Conservation (phyloP, 2,113 vertebrate species). For the Pelobates fuscus region DNA sequence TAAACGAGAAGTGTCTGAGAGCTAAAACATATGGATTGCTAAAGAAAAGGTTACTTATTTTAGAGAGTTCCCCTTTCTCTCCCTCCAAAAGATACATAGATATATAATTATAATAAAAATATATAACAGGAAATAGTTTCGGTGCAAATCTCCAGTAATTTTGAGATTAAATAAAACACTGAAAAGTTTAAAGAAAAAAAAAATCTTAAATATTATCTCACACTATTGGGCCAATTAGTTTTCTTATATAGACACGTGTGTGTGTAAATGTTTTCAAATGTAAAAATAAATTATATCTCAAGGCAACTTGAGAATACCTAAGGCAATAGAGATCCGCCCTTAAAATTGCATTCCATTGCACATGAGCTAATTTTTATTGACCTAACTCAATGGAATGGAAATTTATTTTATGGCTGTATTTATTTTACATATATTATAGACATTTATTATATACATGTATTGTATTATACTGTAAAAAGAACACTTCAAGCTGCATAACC, state of each 20-base stretch:
- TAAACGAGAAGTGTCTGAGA: slow-evolving; percentile 20
- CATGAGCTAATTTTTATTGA: too few species aligned
- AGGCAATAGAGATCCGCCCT: too few species aligned
- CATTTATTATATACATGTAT: too few species aligned
- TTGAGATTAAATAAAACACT: neutral
- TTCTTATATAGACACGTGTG: neutral
- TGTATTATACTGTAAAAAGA: too few species aligned
- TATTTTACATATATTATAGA: too few species aligned
- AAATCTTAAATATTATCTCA: slow-evolving; percentile 8
- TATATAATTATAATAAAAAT: too few species aligned
- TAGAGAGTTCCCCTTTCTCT: neutral
- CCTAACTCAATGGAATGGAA: too few species aligned
- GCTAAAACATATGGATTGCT: slow-evolving; percentile 17
- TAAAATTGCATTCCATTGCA: too few species aligned
- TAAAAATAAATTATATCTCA: neutral
- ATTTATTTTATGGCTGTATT: too few species aligned
- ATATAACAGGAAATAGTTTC: too few species aligned
- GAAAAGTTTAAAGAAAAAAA: neutral
- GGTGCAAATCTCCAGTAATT: neutral
- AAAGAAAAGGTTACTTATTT: slow-evolving; percentile 15
- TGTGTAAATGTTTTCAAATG: too few species aligned
- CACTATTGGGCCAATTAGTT: neutral
- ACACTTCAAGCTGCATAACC: too few species aligned
- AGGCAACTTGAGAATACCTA: neutral
- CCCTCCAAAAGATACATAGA: neutral